Base-by-base conservation (phyloP, 2,797 vertebrate species). In the Leontopithecus rosalia region DNA sequence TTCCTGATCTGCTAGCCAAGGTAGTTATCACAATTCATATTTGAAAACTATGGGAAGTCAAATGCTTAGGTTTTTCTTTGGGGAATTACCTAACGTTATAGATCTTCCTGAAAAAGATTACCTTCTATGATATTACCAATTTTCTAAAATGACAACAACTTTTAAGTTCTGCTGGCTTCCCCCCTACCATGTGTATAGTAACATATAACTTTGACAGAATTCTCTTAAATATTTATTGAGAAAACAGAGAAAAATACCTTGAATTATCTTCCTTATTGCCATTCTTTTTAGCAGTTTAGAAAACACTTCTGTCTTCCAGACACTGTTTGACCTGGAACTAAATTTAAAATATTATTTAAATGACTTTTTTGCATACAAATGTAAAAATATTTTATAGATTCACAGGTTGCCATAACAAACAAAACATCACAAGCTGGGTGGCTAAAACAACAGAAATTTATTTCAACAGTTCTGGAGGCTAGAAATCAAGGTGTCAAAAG, bases 311-410 rank as follows among this genome's bases (percentile, higher is more conserved):
- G 15, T 39, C n/a, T 92, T 97, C 79, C 77, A 91, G 92, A 91
- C 1, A 14, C 84, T 75, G 39, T 97, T 97, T 97, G 96, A 97
- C 86, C 81, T 81, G 94, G 83, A 97, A 76, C 84, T 98, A n/a
- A 92, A 77, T 82, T 97, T 95, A 64, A 97, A 96, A 73, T 57
- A 46, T 88, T 95, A 73, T 86, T 97, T 77, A 96, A 97, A 96
- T 97, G 97, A 94, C 79, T 97, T 97, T 98, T 82, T 39, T 93
- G 55, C 28, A 64, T 73, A 41, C 55, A 22, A 79, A 30, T 55
- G 5, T 39, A 84, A 30, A 64, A 12, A n/a, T n/a, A 55, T 48
- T 30, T 52, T 91, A 36, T 58, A 14, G 13, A 58, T 15, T 48
- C 22, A 76, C 1, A 55, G 52, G 17, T 22, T 76, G 6, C 19